Percentiles rank a stretch among this genome's conserved stretches.
phyloP scores from a whole-genome alignment of 2,113 vertebrate genomes.

The Bungarus multicinctus region DNA sequence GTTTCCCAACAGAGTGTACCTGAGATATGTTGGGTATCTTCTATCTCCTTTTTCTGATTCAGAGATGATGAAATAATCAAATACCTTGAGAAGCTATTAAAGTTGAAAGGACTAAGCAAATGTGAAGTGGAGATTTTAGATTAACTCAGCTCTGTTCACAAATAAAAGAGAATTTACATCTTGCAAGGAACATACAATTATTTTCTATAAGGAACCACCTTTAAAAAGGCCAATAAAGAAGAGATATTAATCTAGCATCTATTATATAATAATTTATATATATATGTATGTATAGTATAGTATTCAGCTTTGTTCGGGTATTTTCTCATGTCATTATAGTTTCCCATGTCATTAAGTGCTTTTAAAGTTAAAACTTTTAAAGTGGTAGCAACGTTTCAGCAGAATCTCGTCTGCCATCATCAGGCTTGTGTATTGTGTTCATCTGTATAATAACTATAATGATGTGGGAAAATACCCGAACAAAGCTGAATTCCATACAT shows the following conservation, averaged over 20 bases:
- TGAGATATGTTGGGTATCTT: neutral
- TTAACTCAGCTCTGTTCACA: neutral
- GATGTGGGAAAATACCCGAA: too few relatives aligned
- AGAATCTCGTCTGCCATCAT: too few relatives aligned
- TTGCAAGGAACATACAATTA: neutral
- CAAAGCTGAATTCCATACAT: too few relatives aligned
- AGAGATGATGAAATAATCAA: neutral
- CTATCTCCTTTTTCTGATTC: neutral
- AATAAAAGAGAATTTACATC: neutral
- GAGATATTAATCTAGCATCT: neutral
- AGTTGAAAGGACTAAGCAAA: neutral
- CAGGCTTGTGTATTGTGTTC: too few relatives aligned
- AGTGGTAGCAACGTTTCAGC: too few relatives aligned
- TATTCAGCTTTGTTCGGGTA: too few relatives aligned
- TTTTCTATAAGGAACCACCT: neutral
- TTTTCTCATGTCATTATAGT: too few relatives aligned
- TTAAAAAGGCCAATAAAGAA: neutral
- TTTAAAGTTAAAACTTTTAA: too few relatives aligned
- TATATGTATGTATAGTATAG: too few relatives aligned
- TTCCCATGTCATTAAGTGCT: too few relatives aligned
- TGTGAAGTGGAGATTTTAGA: neutral
- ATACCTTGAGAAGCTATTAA: neutral
- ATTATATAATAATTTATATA: neutral
- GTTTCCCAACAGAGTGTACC: neutral
- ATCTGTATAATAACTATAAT: too few relatives aligned